phyloP scores from a whole-genome alignment of 2,797 vertebrate genomes.

The Podargus strigoides region DNA sequence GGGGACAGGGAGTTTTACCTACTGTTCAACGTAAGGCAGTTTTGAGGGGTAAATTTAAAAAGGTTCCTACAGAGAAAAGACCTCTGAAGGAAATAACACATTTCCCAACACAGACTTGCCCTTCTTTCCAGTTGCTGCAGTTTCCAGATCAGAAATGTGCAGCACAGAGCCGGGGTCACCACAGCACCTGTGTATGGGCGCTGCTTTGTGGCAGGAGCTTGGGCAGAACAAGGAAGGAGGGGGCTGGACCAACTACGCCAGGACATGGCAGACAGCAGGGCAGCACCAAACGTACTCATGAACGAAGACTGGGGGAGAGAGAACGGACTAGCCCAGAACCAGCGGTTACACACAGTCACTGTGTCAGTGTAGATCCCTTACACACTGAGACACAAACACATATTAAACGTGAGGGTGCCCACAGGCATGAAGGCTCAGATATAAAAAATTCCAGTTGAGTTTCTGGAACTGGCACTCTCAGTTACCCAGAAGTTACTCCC shows the following conservation, averaged over 20 bases:
- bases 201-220: neutral
- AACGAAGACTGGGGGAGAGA: neutral
- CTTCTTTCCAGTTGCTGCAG: neutral
- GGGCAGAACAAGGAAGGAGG: neutral
- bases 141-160: neutral
- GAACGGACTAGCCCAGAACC: neutral
- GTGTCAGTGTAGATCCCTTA: neutral
- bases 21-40: fast-evolving
- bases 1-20: neutral
- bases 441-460: neutral
- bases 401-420: neutral
- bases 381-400: neutral
- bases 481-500: neutral
- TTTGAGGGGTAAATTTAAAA: neutral
- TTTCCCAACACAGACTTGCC: neutral
- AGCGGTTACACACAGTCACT: fast-evolving
- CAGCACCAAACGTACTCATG: neutral
- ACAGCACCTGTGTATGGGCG: fast-evolving
- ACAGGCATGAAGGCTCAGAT: neutral
- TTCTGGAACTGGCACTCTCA: neutral
- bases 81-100: neutral
- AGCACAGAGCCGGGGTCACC: neutral
- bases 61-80: neutral
- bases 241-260: neutral
- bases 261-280: neutral